phyloP scores from a whole-genome alignment of 2,888 invertebrate species.

The Helobdella robusta region DNA sequence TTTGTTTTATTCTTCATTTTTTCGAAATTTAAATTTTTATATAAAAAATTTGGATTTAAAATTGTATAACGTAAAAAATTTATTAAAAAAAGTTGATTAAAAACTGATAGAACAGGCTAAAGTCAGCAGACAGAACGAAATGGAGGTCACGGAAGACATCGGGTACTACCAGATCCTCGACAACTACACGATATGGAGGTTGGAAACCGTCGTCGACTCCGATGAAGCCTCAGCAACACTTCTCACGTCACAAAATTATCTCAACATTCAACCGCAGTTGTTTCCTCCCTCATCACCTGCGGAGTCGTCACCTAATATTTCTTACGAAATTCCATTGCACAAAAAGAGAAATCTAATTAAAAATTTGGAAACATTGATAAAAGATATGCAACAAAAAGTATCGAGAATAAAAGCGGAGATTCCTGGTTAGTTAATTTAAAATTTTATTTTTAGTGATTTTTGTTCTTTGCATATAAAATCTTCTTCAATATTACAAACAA shows the following conservation, averaged over 20 bases:
- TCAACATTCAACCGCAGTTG: background rate
- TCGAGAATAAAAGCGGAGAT: conserved; percentile 21
- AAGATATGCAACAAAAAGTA: conserved; percentile 24
- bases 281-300: background rate
- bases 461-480: too few species aligned
- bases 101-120: too few species aligned
- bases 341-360: conserved; percentile 24
- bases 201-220: conserved; percentile 26
- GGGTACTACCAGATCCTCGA: conserved; percentile 27
- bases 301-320: background rate
- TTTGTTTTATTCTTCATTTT: too few species aligned
- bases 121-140: too few species aligned
- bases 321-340: conserved; percentile 16
- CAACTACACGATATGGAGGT: conserved; percentile 26
- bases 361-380: conserved; percentile 22
- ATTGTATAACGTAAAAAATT: too few species aligned
- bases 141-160: too few species aligned
- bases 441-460: too few species aligned
- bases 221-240: background rate
- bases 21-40: too few species aligned
- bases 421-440: conserved; percentile 18
- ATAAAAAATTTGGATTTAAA: too few species aligned
- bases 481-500: too few species aligned
- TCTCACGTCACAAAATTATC: background rate
- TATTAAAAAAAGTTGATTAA: too few species aligned